Conservation (phyloP, 2,113 vertebrate genomes). For the Saguinus midas region DNA sequence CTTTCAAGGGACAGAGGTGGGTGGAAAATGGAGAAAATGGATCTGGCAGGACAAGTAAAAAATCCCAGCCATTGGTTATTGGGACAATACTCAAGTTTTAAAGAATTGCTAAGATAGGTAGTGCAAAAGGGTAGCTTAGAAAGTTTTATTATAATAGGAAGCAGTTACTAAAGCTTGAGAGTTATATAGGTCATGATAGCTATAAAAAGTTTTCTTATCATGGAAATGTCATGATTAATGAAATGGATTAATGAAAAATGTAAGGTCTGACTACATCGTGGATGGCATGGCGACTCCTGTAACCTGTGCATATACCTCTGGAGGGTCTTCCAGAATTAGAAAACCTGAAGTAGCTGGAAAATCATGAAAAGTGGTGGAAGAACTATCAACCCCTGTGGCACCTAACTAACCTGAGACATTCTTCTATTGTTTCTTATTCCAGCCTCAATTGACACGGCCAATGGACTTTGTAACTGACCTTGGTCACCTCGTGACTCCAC, state of each 20-base stretch:
- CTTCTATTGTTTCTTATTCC: no score
- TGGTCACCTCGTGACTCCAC: no score
- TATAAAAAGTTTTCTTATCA: not conserved
- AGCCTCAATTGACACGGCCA: no score
- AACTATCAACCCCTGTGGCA: no score
- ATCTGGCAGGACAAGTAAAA: not conserved
- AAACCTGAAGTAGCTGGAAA: no score
- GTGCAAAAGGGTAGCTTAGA: not conserved
- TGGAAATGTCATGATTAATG: not conserved
- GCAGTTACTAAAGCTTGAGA: not conserved
- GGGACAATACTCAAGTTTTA: not conserved
- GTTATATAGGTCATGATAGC: not conserved
- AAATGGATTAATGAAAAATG: not conserved
- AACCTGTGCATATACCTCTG: no score
- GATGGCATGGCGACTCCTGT: no score
- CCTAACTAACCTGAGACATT: no score
- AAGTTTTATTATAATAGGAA: constrained; percentile 12
- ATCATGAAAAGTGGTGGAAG: no score
- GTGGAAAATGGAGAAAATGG: not conserved
- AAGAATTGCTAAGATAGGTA: not conserved
- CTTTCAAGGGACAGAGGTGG: not conserved
- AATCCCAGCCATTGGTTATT: not conserved
- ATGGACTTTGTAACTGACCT: no score
- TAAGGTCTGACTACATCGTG: no score
- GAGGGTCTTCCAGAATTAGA: no score